Base-by-base conservation (phyloP, 1,140 invertebrate species). In the Oncopeltus fasciatus region DNA sequence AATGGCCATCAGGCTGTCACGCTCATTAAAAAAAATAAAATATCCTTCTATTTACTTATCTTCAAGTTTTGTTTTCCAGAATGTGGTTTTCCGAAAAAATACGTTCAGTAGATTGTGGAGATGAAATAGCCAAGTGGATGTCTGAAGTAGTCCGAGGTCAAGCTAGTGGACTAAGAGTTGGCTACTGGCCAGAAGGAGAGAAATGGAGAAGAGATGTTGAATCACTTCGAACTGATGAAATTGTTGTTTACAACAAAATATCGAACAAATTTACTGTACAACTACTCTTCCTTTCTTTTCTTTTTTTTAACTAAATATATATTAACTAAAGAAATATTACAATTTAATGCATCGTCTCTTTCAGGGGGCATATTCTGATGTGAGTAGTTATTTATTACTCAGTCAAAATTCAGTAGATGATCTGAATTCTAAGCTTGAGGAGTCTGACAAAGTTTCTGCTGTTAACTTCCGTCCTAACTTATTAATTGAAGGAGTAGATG, bases 401-500 rank as follows among this genome's bases (percentile, higher is more conserved):
- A 84, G 82, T 62, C 75, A 82, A 62, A 73, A 77, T 0, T 86
- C 84, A 0, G 72, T 86, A 1, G 68, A 76, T 0, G 84, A 86
- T 26, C 69, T 86, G 53, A 84, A 84, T 69, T 71, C 63, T 11
- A 74, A 78, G 60, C 59, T 85, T 11, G 69, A 4, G 9, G 18
- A 62, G 27, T 51, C 47, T 24, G 73, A 79, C 16, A 70, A 75
- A 20, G 75, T 83, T 1, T 72, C 75, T n/a, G 61, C 77, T 5
- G 67, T 78, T 59, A 72, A 80, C 59, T 88, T 87, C 69, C 74
- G 85, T 38, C 78, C 81, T 0, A 87, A 86, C 71, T 81, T 88
- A 61, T 74, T 87, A 0, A 74, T 88, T 8, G 78, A 80, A 66
- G 83, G 83, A 1, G 72, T 78, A 1, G 65, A 74, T 21, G 68